A percentile compares a stretch with the other conserved stretches of the same genome.
Evolutionary conservation across 1,140 invertebrate genomes (phyloP).

Genomic region (Tribolium castaneum): DNA sequence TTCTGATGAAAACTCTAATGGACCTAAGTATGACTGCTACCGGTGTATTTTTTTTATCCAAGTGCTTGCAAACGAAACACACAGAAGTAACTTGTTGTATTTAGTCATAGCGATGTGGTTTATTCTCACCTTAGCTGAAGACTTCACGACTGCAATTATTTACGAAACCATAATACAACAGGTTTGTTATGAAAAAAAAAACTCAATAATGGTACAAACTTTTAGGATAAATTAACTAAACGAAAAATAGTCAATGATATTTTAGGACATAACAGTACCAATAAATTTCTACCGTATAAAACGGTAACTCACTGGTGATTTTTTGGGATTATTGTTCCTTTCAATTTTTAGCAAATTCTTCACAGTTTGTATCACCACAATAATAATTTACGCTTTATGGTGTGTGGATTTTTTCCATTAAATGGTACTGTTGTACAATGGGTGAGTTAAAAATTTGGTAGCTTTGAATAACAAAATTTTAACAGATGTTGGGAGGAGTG

Average conservation of each 20-base stretch:
- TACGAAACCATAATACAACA: background rate
- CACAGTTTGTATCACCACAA: background rate
- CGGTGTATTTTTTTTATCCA: background rate
- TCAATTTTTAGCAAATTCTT: background rate
- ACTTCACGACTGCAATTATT: background rate
- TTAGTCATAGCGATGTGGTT: background rate
- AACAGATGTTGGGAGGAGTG: background rate
- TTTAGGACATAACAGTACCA: background rate
- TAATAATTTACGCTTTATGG: background rate
- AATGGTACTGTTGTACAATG: background rate
- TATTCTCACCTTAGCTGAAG: background rate
- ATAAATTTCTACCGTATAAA: background rate
- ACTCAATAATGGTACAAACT: background rate
- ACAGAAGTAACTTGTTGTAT: background rate
- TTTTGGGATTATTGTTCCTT: background rate
- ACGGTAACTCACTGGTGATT: background rate
- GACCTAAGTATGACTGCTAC: background rate
- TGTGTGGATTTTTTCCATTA: background rate
- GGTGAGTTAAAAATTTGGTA: background rate
- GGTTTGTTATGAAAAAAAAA: background rate
- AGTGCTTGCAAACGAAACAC: background rate
- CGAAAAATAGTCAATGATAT: background rate
- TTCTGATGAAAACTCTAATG: background rate
- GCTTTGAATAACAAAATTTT: too few relatives aligned
- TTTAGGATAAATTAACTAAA: background rate